phyloP scores from a whole-genome alignment of 2,888 invertebrate species.

The Aleiodes alternator region DNA sequence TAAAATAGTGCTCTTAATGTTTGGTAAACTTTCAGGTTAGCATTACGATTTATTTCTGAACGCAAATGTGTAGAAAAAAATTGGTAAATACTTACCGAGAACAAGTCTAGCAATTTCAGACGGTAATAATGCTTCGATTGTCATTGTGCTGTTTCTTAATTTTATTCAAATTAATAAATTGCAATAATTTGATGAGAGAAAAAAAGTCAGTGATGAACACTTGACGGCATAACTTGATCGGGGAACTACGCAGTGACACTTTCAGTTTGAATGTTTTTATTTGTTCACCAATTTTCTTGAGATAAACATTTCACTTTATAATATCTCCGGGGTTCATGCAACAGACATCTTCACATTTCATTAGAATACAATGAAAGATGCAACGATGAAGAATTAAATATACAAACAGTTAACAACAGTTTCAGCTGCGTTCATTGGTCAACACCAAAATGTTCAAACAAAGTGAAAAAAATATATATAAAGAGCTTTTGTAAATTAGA shows the following conservation, averaged over 20 bases:
- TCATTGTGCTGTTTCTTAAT: constrained; percentile 4
- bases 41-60: constrained; percentile 38
- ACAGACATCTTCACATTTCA: neutral
- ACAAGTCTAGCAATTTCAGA: constrained; percentile 73
- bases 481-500: too few relatives aligned
- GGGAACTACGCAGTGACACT: neutral
- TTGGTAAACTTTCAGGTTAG: constrained; percentile 47
- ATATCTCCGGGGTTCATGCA: neutral
- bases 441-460: too few relatives aligned
- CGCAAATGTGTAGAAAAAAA: neutral
- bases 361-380: too few relatives aligned
- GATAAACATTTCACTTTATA: constrained; percentile 2
- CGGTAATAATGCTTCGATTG: constrained; percentile 71
- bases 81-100: constrained; percentile 65
- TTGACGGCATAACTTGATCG: neutral
- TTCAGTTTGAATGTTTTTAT: neutral
- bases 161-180: neutral
- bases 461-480: too few relatives aligned
- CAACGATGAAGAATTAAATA: too few relatives aligned
- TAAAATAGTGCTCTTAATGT: neutral
- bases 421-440: too few relatives aligned
- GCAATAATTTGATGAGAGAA: neutral
- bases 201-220: neutral
- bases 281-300: neutral
- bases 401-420: too few relatives aligned